Percentiles rank a stretch among this genome's conserved stretches.
Conservation (phyloP, 92 coral and sea anemone genomes). For the Paramuricea clavata region DNA sequence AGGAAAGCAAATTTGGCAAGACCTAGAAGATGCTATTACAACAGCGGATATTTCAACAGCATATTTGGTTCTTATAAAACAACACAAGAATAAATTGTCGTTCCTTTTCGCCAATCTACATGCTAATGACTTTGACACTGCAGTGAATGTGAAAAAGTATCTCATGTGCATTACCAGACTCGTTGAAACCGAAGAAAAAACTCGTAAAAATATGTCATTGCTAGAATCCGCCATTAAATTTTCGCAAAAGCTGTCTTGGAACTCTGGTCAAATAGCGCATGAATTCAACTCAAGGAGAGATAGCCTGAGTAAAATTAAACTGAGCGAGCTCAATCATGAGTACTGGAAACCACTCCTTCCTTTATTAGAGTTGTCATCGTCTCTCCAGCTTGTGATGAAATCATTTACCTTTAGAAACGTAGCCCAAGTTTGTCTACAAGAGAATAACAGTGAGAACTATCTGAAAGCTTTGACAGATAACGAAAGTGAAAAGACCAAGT, state of each 20-base stretch:
- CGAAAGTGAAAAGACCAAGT: not conserved
- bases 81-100: not conserved
- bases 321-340: not conserved
- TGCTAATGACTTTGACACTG: not conserved
- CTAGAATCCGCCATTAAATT: not conserved
- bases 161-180: not conserved
- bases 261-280: not conserved
- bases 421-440: not conserved
- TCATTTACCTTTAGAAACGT: slow-evolving; percentile 4
- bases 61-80: not conserved
- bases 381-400: slow-evolving; percentile 1
- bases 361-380: not conserved
- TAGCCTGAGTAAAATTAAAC: not conserved
- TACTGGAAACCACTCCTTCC: not conserved
- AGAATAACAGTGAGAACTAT: not conserved
- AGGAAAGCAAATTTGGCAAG: not conserved
- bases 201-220: not conserved
- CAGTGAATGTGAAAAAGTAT: not conserved
- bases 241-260: not conserved
- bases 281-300: not conserved
- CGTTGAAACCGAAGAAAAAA: not conserved
- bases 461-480: not conserved
- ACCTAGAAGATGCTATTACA: not conserved
- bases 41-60: not conserved
- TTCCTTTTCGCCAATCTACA: not conserved